Base-by-base conservation (phyloP, 2,888 invertebrate genomes). In the Heteromurus nitidus region DNA sequence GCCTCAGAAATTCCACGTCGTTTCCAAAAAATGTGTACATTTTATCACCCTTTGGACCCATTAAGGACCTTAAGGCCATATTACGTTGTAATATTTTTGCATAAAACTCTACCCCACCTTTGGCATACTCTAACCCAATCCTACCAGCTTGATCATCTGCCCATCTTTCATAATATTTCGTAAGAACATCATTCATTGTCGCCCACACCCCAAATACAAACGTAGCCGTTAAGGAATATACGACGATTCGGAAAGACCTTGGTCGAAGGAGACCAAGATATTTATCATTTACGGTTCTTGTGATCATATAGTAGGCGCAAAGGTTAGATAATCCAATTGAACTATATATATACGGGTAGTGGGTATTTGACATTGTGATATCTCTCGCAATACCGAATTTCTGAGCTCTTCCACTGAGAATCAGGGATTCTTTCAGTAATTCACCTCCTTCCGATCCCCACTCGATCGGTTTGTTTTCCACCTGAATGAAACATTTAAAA, bases 351-450 rank as follows among this genome's bases (percentile, higher is more conserved):
- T 92, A 88, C 1, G 93, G 89, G 88, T 92, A 92, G 80, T 91
- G 89, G 47, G 92, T 92, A 83, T 92, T 91, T 1, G 92, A 88
- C 89, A 92, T 92, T 77, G 93, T 88, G 69, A 96, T 91, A 89
- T 95, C 93, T 86, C 93, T 91, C 77, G 95, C 95, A 28, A 96
- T 92, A 0, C 93, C 95, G 90, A 95, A 96, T 82, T 94, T 91
- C 88, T 95, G 93, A 11, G 95, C 95, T 83, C 93, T 92, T 83
- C 95, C 94, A 16, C 94, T 93, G n/a, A 96, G 88, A 2, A 95
- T 89, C 30, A 96, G 88, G 0, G 95, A 92, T 16, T 94, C 90
- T 67, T 93, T 89, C 58, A 96, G 90, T 74, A 92, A 89, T 85
- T 91, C 89, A 0, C 93, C 94, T 77, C 90, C 91, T 77, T 92